Evolutionary conservation across 2,797 vertebrate species (phyloP), one percentile per base, ranked within the genome.

Genomic region (Eremophila alpestris): DNA sequence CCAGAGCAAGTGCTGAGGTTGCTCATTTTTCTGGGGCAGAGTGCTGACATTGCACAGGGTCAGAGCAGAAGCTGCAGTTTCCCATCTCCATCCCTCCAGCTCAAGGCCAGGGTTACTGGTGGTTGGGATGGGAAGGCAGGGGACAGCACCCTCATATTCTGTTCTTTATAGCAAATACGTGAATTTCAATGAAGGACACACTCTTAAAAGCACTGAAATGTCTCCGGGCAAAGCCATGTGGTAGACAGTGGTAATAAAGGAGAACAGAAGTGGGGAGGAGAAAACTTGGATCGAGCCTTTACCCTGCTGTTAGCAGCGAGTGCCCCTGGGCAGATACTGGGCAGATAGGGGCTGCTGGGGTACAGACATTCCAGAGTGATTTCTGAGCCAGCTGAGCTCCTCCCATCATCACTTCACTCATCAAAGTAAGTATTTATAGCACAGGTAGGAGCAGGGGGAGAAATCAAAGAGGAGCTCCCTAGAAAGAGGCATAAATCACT

Each of bases 401-500:
- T 96, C 96, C 96, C 95, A 92, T 46, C 82, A n/a, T 43, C 87
- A 43, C 73, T 96, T 95, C 96, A 94, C 96, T 96, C 95, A 93
- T 96, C 95, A 94, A 95, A 94, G 90, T 38, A 43, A 80, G 96
- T 96, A 96, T 96, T 96, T 96, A 96, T 96, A 96, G 96, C 94
- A 92, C 93, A 91, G 95, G 94, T 94, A 94, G 89, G 90, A 89
- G 81, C 40, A 63, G 56, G 76, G 89, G 81, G 49, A 90, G 79
- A 86, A 95, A 96, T 94, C 91, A 84, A 93, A 94, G 93, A 83
- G 46, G 79, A 92, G 91, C 95, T 95, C 84, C 94, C 93, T 88
- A 94, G 92, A 90, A 94, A 91, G 87, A 65, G 1, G 12, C 93
- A 93, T 96, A 94, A 96, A 96, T 96, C 93, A 96, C 94, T 94